phyloP scores from a whole-genome alignment of 1,140 invertebrate genomes.

The Trichonephila clavipes region DNA sequence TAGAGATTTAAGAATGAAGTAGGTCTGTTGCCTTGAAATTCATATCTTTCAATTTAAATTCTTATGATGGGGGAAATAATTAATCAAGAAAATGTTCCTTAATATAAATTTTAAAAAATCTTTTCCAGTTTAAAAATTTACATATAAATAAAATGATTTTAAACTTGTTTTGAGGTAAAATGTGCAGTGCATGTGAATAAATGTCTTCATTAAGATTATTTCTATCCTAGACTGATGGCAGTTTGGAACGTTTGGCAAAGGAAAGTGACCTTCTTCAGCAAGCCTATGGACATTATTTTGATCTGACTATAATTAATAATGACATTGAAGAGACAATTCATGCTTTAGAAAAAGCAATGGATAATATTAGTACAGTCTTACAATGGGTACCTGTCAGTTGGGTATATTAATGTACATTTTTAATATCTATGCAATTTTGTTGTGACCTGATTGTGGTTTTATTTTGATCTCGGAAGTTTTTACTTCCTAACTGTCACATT shows the following conservation, averaged over 20 bases:
- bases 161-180: no score
- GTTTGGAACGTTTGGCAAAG: conserved; percentile 96
- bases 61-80: no score
- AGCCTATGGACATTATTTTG: conserved; percentile 98
- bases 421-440: conserved; percentile 50
- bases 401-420: conserved; percentile 89
- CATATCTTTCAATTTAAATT: no score
- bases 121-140: no score
- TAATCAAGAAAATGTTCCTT: no score
- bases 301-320: conserved; percentile 98
- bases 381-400: conserved; percentile 93
- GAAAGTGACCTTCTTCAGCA: conserved; percentile 97
- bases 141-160: no score
- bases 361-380: conserved; percentile 92
- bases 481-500: conserved; percentile 11
- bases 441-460: not conserved
- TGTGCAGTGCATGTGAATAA: no score
- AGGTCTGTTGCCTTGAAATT: no score
- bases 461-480: conserved; percentile 18
- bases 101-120: no score
- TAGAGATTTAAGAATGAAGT: no score
- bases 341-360: conserved; percentile 93
- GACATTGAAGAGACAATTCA: conserved; percentile 99
- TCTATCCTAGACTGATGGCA: conserved; percentile 91
- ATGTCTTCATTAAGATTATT: no score